These are phyloP conservation scores for Acanthurus tractus DNA, from an alignment of 2,797 vertebrate genomes.

Conservation along the genomic window DNA sequence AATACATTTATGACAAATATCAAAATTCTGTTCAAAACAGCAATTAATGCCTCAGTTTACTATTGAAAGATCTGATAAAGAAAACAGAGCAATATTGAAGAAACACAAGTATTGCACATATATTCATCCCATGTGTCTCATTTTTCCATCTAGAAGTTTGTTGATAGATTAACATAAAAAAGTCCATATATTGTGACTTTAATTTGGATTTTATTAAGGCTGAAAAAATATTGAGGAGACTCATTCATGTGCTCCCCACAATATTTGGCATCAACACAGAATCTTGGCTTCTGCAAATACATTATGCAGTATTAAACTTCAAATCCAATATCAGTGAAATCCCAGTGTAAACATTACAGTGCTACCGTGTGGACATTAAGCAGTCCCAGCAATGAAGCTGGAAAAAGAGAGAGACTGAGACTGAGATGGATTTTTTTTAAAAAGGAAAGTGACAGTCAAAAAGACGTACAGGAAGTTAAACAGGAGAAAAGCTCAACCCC, in stretches of 20 bases:
- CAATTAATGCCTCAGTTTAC: no score
- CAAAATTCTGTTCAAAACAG: no score
- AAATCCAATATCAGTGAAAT: neutral
- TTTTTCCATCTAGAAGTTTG: no score
- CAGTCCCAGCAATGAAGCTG: neutral
- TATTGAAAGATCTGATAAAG: no score
- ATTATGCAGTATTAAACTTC: neutral
- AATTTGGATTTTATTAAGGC: neutral
- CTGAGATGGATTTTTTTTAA: no score
- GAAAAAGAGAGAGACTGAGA: no score
- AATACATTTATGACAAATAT: no score
- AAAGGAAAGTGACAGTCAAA: neutral
- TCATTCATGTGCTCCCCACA: neutral
- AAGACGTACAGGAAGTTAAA: conserved; percentile 23
- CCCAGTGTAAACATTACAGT: neutral
- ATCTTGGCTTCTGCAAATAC: no score
- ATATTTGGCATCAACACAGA: neutral
- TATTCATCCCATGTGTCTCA: no score
- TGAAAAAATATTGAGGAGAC: neutral
- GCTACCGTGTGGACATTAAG: neutral
- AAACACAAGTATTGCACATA: no score
- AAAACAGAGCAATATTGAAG: no score
- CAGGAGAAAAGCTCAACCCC: conserved; percentile 15
- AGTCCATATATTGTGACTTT: neutral
- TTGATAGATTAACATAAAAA: neutral